These are phyloP conservation scores for Athene noctua DNA, from an alignment of 2,113 vertebrate species.

Conservation along the genomic window DNA sequence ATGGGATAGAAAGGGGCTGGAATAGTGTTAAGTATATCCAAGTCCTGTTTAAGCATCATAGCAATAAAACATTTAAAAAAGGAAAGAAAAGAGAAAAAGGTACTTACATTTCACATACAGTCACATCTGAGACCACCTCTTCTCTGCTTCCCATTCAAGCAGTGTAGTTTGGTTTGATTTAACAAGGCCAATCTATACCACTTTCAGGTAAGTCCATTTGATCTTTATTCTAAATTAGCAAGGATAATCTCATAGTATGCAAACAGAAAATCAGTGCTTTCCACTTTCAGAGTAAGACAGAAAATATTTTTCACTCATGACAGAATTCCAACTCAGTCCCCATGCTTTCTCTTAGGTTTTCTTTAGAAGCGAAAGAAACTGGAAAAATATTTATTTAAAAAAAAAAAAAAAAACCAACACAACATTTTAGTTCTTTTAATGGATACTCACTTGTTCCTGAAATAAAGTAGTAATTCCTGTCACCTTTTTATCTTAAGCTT, in stretches of 20 bases:
- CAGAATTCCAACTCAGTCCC: background rate
- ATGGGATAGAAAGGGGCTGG: background rate
- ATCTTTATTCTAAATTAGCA: background rate
- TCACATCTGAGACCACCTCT: background rate
- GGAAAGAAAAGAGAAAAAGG: accelerated
- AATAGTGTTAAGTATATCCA: background rate
- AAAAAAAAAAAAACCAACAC: background rate
- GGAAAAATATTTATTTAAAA: background rate
- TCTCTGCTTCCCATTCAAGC: background rate
- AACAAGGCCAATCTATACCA: accelerated
- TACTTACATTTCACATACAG: background rate
- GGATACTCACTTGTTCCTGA: background rate
- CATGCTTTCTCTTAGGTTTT: background rate
- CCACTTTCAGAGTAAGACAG: background rate
- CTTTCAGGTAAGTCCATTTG: background rate
- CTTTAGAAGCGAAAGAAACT: background rate
- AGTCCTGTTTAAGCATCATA: background rate
- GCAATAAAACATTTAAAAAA: background rate
- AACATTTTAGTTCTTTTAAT: background rate
- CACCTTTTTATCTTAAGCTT: background rate
- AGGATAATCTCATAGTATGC: background rate
- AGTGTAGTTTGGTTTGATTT: background rate
- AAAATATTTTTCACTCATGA: background rate
- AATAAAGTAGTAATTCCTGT: background rate
- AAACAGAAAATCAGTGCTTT: background rate